Evolutionary conservation across 2,113 vertebrate genomes (phyloP).

Genomic region (Hiodon tergisus): DNA sequence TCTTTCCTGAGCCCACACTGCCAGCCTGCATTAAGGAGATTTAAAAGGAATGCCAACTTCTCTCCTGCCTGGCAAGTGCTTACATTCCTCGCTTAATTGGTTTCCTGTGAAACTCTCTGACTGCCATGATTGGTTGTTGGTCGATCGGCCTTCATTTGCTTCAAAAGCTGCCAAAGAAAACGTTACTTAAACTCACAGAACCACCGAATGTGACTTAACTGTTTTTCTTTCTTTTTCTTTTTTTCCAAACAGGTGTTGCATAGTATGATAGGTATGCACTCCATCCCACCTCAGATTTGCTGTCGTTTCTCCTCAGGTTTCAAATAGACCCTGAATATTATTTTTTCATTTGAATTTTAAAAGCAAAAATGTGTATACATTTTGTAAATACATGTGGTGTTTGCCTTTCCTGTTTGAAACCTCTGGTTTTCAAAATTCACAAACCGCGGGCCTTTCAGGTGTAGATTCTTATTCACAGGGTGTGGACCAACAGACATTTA

Average conservation of each 20-base stretch:
- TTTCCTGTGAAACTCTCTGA: slow-evolving; percentile 88
- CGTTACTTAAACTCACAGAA: slow-evolving; percentile 66
- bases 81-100: slow-evolving; percentile 85
- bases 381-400: slow-evolving; percentile 41
- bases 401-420: slow-evolving; percentile 37
- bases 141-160: slow-evolving; percentile 80
- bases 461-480: slow-evolving; percentile 48
- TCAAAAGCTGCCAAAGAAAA: slow-evolving; percentile 87
- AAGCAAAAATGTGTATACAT: slow-evolving; percentile 38
- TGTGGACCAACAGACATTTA: slow-evolving; percentile 35
- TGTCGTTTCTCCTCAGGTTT: slow-evolving; percentile 58
- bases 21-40: slow-evolving; percentile 65
- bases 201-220: slow-evolving; percentile 55
- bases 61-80: slow-evolving; percentile 69
- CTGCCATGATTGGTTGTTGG: slow-evolving; percentile 76
- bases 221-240: slow-evolving; percentile 59
- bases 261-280: slow-evolving; percentile 41
- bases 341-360: slow-evolving; percentile 43
- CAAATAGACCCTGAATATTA: slow-evolving; percentile 55
- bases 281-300: slow-evolving; percentile 45
- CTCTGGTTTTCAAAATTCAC: slow-evolving; percentile 42
- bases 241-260: slow-evolving; percentile 58
- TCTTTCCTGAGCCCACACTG: slow-evolving; percentile 65
- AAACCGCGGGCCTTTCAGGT: slow-evolving; percentile 43
- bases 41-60: slow-evolving; percentile 75